Percentiles rank a stretch among this genome's conserved stretches.
These are phyloP conservation scores for Leptopilina clavipes DNA, from an alignment of 1,140 invertebrate genomes.

Conservation along the genomic window DNA sequence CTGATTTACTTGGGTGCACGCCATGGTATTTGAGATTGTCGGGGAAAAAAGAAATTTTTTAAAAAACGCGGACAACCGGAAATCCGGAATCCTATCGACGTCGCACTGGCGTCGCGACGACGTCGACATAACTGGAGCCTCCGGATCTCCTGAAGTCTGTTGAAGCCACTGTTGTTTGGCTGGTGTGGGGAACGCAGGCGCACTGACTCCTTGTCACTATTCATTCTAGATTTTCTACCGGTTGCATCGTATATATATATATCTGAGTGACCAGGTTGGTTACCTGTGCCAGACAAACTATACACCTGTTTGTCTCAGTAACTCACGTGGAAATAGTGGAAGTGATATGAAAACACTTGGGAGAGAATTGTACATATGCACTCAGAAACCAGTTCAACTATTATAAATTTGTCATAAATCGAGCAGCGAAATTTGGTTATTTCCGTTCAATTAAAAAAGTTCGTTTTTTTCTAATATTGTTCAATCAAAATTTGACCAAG, in stretches of 20 bases:
- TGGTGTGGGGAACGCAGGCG: slow-evolving; percentile 55
- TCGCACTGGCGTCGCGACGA: slow-evolving; percentile 58
- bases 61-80: slow-evolving; percentile 24
- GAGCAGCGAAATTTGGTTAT: no score
- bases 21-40: not conserved
- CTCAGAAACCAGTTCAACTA: no score
- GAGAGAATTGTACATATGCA: not conserved
- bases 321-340: slow-evolving; percentile 26
- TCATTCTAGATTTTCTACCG: slow-evolving; percentile 56
- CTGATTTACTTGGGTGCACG: not conserved
- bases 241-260: slow-evolving; percentile 49
- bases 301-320: slow-evolving; percentile 28
- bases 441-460: no score
- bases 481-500: no score
- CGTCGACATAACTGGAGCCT: slow-evolving; percentile 51
- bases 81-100: slow-evolving; percentile 30
- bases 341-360: slow-evolving; percentile 6
- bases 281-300: slow-evolving; percentile 26
- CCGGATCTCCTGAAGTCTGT: slow-evolving; percentile 43
- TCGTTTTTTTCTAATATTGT: no score
- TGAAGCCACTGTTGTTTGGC: slow-evolving; percentile 39
- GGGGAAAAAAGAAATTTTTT: not conserved
- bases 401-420: no score
- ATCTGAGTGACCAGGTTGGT: slow-evolving; percentile 14
- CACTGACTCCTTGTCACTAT: slow-evolving; percentile 40